Conservation (phyloP, 2,888 invertebrate species). For the Harpalus rufipes region DNA sequence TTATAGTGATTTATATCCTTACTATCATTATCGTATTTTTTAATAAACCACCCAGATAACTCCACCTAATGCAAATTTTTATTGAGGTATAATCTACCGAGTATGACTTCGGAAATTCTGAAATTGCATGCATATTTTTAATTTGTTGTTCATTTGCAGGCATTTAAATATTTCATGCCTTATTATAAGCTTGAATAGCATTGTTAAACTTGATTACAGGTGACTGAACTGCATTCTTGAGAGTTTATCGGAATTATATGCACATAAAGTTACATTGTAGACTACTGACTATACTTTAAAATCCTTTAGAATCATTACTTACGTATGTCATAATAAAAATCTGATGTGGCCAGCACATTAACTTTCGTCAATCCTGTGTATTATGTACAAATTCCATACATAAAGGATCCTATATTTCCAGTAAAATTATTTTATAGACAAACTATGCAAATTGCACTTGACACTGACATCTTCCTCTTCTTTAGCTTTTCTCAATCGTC, state of each 20-base stretch:
- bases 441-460: too few relatives aligned
- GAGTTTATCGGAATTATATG: not conserved
- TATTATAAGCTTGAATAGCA: not conserved
- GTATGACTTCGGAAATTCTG: not conserved
- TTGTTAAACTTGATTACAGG: not conserved
- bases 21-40: slow-evolving; percentile 33
- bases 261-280: not conserved
- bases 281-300: too few relatives aligned
- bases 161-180: not conserved
- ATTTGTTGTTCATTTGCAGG: not conserved
- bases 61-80: slow-evolving; percentile 15
- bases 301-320: too few relatives aligned
- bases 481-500: too few relatives aligned
- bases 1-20: slow-evolving; percentile 20
- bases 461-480: too few relatives aligned
- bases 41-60: slow-evolving; percentile 12
- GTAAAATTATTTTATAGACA: too few relatives aligned
- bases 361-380: too few relatives aligned
- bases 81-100: not conserved
- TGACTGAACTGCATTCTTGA: not conserved
- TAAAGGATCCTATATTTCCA: too few relatives aligned
- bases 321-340: too few relatives aligned
- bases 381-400: too few relatives aligned
- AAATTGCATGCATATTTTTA: slow-evolving; percentile 17
- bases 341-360: too few relatives aligned